A percentile compares a stretch with the other conserved stretches of the same genome.
These are phyloP conservation scores for Corythoichthys intestinalis DNA, from an alignment of 2,113 vertebrate genomes.

Conservation along the genomic window DNA sequence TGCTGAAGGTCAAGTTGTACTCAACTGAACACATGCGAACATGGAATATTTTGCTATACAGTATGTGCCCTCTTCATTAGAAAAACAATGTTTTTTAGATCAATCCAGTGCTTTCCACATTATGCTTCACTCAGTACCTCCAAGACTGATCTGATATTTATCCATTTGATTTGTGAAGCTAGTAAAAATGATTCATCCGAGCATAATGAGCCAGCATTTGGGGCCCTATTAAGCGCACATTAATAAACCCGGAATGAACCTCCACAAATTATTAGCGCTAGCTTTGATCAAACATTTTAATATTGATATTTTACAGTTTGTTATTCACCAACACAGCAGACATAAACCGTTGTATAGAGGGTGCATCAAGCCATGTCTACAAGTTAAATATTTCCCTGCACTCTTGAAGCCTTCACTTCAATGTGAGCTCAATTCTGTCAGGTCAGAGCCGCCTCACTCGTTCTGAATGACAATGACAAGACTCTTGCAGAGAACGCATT, in stretches of 20 bases:
- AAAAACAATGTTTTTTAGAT: not conserved
- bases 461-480: not conserved
- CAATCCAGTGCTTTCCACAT: not conserved
- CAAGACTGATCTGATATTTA: not conserved
- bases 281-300: slow-evolving; percentile 1
- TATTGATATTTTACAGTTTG: no score
- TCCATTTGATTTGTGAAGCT: slow-evolving; percentile 22
- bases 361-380: not conserved
- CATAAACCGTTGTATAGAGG: no score
- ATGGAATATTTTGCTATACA: slow-evolving; percentile 9
- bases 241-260: slow-evolving; percentile 12
- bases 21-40: not conserved
- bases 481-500: not conserved
- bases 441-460: not conserved
- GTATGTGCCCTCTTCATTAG: not conserved
- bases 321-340: no score
- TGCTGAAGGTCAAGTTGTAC: not conserved
- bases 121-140: not conserved
- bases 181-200: slow-evolving; percentile 13
- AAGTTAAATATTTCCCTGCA: not conserved
- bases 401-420: not conserved
- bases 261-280: slow-evolving; percentile 13
- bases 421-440: not conserved
- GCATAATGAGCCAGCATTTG: slow-evolving; percentile 23
- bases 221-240: slow-evolving; percentile 23